phyloP scores from a whole-genome alignment of 2,113 vertebrate genomes.

The Poeciliopsis retropinna region DNA sequence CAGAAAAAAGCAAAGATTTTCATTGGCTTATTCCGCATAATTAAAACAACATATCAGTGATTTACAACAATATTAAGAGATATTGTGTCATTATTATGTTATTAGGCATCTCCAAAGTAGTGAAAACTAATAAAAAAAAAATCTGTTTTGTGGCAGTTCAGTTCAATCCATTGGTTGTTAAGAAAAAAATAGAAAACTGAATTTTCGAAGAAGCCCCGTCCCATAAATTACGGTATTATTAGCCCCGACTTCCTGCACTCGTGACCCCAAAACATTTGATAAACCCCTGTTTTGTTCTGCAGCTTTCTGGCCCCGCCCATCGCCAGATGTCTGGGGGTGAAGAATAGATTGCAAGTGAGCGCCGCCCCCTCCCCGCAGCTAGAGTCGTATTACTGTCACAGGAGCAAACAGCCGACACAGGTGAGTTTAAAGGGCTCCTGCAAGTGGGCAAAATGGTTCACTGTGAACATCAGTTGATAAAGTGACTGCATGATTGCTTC shows the following conservation, averaged over 20 bases:
- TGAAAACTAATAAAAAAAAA: no score
- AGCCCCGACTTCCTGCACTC: neutral
- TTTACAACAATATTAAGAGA: neutral
- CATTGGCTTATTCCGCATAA: neutral
- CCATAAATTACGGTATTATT: neutral
- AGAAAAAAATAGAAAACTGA: neutral
- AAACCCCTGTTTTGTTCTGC: constrained; percentile 19
- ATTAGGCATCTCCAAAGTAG: neutral
- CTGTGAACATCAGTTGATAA: neutral
- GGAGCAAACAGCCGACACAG: constrained; percentile 71
- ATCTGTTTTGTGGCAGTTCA: neutral
- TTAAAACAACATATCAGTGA: neutral
- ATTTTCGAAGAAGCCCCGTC: neutral
- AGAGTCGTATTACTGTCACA: constrained; percentile 83
- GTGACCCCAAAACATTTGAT: constrained; percentile 4
- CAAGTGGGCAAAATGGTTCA: neutral
- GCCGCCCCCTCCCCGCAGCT: constrained; percentile 73
- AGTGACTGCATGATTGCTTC: neutral
- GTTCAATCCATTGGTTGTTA: neutral
- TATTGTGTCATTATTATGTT: no score
- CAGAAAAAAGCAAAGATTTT: neutral
- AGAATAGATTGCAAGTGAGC: constrained; percentile 72
- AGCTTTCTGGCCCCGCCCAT: constrained; percentile 85
- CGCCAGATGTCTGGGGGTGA: constrained; percentile 82
- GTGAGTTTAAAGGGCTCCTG: constrained; percentile 61